Conservation (phyloP, 2,797 vertebrate genomes). For the Rhynchonycteris naso region DNA sequence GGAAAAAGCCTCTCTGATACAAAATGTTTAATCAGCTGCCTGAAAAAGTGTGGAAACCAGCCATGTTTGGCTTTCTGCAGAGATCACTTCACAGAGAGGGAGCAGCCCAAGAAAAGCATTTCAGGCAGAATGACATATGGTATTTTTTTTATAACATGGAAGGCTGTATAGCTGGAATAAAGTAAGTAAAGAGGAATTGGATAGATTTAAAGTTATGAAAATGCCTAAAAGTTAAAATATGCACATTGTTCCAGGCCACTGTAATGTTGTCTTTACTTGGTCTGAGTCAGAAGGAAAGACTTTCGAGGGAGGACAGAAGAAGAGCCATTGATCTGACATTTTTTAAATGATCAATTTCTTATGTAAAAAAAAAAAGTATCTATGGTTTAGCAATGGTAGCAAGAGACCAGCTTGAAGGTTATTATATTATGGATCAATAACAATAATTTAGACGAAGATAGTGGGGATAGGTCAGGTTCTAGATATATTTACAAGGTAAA, state of each 20-base stretch:
- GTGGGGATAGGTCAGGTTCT: background rate
- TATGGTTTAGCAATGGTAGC: background rate
- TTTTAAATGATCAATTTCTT: slow-evolving; percentile 1
- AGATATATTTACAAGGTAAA: background rate
- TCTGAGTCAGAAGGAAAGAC: background rate
- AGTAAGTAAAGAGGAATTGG: background rate
- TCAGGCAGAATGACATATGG: background rate
- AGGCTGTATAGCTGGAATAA: background rate
- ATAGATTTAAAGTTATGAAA: background rate
- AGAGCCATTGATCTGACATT: background rate
- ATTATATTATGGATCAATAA: background rate
- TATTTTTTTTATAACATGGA: background rate
- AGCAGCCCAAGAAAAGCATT: background rate
- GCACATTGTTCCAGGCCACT: background rate
- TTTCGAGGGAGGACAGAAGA: background rate
- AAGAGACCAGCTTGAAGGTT: background rate
- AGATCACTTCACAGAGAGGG: background rate
- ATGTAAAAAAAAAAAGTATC: background rate
- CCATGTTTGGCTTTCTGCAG: background rate
- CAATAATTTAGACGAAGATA: background rate
- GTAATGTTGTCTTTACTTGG: background rate
- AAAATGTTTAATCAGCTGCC: background rate
- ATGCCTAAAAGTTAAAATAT: background rate
- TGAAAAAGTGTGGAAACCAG: background rate
- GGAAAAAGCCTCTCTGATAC: background rate